These are phyloP conservation scores for Rhynchotus rufescens DNA, from an alignment of 2,797 vertebrate species.

Conservation along the genomic window DNA sequence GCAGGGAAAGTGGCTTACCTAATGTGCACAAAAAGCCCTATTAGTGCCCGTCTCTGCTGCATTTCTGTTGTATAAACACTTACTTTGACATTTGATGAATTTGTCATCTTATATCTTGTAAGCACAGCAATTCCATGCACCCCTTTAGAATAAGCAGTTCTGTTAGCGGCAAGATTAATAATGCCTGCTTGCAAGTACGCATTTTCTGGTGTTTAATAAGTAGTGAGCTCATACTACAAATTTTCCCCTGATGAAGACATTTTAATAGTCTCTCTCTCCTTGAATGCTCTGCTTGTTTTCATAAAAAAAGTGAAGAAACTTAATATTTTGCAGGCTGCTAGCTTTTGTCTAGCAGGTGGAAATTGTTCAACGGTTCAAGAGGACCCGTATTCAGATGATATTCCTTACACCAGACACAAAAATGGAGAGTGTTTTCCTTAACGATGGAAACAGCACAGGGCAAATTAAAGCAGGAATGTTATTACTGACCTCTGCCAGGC, in stretches of 20 bases:
- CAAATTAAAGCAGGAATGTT: neutral
- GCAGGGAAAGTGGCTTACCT: neutral
- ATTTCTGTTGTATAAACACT: slow-evolving; percentile 30
- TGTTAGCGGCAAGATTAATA: slow-evolving; percentile 49
- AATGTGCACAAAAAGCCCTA: neutral
- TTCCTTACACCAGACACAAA: neutral
- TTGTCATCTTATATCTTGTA: slow-evolving; percentile 36
- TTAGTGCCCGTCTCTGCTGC: neutral
- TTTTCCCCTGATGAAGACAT: slow-evolving; percentile 26
- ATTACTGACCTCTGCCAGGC: neutral
- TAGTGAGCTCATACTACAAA: slow-evolving; percentile 8
- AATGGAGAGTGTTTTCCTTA: neutral
- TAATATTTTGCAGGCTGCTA: slow-evolving; percentile 14
- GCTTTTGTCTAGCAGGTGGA: slow-evolving; percentile 1
- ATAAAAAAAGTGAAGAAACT: slow-evolving; percentile 13
- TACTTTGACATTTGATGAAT: slow-evolving; percentile 29
- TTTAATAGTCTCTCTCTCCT: slow-evolving; percentile 38
- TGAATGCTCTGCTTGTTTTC: slow-evolving; percentile 12
- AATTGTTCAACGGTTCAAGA: neutral
- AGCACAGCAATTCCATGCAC: neutral
- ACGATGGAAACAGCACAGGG: neutral
- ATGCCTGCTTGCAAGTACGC: neutral
- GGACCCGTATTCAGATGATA: no score
- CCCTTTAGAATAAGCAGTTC: neutral
- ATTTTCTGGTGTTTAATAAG: slow-evolving; percentile 38